Percentiles rank a stretch among this genome's conserved stretches.
Conservation (phyloP, 2,888 invertebrate species). For the Synergus gifuensis region DNA sequence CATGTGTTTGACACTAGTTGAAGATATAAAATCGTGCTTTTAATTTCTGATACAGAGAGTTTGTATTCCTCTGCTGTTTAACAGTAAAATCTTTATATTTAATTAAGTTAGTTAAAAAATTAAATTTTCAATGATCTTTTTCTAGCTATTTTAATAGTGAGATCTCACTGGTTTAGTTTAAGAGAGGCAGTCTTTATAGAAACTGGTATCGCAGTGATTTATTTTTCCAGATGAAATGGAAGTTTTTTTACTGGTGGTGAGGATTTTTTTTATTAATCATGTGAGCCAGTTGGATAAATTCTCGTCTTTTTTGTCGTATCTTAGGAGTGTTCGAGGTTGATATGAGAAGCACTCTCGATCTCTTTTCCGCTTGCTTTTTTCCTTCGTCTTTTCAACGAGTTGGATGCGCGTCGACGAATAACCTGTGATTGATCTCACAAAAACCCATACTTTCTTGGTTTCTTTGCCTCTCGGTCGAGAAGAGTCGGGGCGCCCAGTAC, state of each 20-base stretch:
- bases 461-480: constrained; percentile 51
- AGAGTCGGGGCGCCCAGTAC: constrained; percentile 54
- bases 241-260: constrained; percentile 9
- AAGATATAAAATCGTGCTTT: background rate
- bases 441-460: constrained; percentile 60
- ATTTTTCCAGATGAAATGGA: constrained; percentile 19
- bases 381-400: constrained; percentile 54
- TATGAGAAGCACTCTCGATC: constrained; percentile 64
- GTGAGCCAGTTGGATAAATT: constrained; percentile 60
- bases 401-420: constrained; percentile 67
- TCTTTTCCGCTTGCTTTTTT: constrained; percentile 57
- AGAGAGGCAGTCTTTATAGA: too few relatives aligned
- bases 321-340: constrained; percentile 69
- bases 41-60: background rate
- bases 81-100: background rate
- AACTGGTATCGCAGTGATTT: background rate
- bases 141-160: too few relatives aligned
- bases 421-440: constrained; percentile 73
- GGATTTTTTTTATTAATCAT: constrained; percentile 30
- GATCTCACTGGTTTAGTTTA: too few relatives aligned
- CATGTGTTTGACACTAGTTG: constrained; percentile 3
- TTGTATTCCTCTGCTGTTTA: background rate
- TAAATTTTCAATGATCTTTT: too few relatives aligned
- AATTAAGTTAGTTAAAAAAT: background rate
- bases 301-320: constrained; percentile 58